Conservation (phyloP, 2,113 vertebrate species). For the Falcunculus frontatus region DNA sequence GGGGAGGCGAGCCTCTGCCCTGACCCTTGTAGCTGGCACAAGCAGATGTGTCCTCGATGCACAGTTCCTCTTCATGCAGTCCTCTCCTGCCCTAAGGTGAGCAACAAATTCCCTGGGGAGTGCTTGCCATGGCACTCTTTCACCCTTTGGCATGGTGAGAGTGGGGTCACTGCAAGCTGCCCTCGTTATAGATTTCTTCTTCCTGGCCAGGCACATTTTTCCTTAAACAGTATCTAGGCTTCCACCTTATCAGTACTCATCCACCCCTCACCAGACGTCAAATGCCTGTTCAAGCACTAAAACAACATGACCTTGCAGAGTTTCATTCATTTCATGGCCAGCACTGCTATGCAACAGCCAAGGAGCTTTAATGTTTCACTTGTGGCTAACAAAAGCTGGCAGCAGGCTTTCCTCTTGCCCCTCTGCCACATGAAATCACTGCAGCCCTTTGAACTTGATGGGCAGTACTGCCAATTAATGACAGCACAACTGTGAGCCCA, state of each 20-base stretch:
- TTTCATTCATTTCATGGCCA: neutral
- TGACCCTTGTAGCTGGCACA: neutral
- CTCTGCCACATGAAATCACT: neutral
- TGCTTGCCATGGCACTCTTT: accelerated
- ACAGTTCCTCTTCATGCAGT: accelerated
- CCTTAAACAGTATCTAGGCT: neutral
- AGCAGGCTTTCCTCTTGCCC: neutral
- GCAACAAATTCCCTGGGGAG: neutral
- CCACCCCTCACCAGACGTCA: neutral
- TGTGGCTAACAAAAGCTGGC: neutral
- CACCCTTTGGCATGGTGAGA: neutral
- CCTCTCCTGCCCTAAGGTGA: neutral
- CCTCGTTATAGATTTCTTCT: neutral
- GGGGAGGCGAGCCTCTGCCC: neutral
- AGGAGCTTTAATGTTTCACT: neutral
- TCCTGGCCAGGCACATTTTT: neutral
- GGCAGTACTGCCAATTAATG: neutral
- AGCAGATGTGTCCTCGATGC: neutral
- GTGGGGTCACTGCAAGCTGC: neutral
- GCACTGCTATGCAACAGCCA: neutral
- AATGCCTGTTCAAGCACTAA: neutral
- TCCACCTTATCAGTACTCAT: neutral
- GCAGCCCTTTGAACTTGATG: neutral
- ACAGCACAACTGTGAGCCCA: neutral
- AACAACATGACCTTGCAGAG: neutral